phyloP scores from a whole-genome alignment of 92 coral and sea anemone species.

The Plumapathes pennacea region DNA sequence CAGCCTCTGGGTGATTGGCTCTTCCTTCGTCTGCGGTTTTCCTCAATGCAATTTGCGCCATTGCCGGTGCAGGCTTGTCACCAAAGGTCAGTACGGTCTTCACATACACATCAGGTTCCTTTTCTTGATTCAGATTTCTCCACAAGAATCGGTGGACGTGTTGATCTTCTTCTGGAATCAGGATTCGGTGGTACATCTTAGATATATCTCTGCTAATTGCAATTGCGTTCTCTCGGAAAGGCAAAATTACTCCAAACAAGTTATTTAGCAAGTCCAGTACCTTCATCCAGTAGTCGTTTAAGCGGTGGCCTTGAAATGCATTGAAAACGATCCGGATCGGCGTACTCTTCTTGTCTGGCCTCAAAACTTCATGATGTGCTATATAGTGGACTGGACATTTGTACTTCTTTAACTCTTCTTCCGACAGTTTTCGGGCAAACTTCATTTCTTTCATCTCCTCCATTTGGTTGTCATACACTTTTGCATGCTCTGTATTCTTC shows the following conservation, averaged over 20 bases:
- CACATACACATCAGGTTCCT: conserved; percentile 51
- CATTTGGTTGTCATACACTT: conserved; percentile 40
- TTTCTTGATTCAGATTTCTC: conserved; percentile 49
- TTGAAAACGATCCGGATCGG: conserved; percentile 52
- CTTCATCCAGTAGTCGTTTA: conserved; percentile 36
- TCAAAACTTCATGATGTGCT: conserved; percentile 39
- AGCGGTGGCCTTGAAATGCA: conserved; percentile 43
- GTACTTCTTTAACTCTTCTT: conserved; percentile 31
- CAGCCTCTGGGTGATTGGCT: conserved; percentile 22
- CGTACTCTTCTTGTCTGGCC: conserved; percentile 57
- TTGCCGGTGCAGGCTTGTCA: conserved; percentile 51
- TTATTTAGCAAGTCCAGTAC: conserved; percentile 33
- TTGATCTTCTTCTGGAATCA: conserved; percentile 56
- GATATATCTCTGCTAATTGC: conserved; percentile 47
- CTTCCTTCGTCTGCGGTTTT: conserved; percentile 38
- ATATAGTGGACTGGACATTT: conserved; percentile 48
- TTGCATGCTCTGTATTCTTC: conserved; percentile 36
- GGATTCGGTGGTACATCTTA: conserved; percentile 54
- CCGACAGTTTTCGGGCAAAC: conserved; percentile 43
- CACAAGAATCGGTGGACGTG: conserved; percentile 62
- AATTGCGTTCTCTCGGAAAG: conserved; percentile 43
- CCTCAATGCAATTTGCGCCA: conserved; percentile 43
- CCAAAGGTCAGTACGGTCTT: conserved; percentile 56
- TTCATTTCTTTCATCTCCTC: conserved; percentile 51
- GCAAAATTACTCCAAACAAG: conserved; percentile 40